phyloP scores from a whole-genome alignment of 2,113 vertebrate genomes.

The Amazona guildingii region DNA sequence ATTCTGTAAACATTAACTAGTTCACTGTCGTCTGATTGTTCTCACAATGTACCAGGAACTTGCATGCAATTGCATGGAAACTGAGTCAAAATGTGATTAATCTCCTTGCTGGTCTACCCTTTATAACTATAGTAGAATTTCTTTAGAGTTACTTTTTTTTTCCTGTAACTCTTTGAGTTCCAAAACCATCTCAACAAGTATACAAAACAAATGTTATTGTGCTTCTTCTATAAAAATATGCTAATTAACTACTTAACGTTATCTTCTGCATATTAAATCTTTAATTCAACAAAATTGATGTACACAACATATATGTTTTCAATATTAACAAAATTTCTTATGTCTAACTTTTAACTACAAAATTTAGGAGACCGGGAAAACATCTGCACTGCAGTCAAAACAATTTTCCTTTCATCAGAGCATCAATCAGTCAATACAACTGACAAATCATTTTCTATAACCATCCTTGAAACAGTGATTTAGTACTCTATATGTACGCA shows the following conservation, averaged over 20 bases:
- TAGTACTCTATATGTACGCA: accelerated
- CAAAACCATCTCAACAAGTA: not conserved
- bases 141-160: not conserved
- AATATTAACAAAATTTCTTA: not conserved
- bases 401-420: not conserved
- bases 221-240: not conserved
- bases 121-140: not conserved
- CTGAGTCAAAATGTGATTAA: not conserved
- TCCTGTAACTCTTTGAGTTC: not conserved
- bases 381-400: not conserved
- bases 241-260: not conserved
- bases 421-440: not conserved
- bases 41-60: not conserved
- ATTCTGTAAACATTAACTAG: constrained; percentile 18
- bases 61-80: not conserved
- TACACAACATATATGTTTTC: not conserved
- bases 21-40: not conserved
- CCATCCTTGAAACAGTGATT: not conserved
- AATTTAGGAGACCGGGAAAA: not conserved
- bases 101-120: not conserved
- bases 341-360: not conserved
- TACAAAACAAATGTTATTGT: not conserved
- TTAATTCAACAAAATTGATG: not conserved
- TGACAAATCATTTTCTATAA: not conserved
- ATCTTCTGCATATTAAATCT: not conserved